Percentiles rank a stretch among this genome's conserved stretches.
Conservation (phyloP, 2,113 vertebrate genomes). For the Drymodes brunneopygia region DNA sequence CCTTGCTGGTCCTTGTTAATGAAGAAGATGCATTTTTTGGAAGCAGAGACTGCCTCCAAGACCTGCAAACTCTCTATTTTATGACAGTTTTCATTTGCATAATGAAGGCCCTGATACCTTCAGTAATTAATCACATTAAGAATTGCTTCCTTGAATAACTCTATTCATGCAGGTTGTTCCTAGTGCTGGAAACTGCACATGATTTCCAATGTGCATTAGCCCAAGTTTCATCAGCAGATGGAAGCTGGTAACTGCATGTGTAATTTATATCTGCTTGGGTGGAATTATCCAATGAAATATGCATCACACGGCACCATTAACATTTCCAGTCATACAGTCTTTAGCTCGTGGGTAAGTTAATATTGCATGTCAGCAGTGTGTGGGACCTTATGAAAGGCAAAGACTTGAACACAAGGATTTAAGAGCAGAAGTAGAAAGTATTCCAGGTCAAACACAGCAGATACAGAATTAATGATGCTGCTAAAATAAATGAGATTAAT, state of each 20-base stretch:
- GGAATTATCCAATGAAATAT: constrained; percentile 62
- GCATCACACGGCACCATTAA: constrained; percentile 6
- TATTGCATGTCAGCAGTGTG: neutral
- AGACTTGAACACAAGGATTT: neutral
- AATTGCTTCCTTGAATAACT: constrained; percentile 50
- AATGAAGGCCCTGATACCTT: constrained; percentile 54
- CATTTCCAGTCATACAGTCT: constrained; percentile 39
- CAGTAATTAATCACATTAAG: constrained; percentile 64
- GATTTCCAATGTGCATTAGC: constrained; percentile 47
- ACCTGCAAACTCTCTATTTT: constrained; percentile 35
- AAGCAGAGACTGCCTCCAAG: neutral
- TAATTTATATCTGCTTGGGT: constrained; percentile 64
- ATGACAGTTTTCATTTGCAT: constrained; percentile 57
- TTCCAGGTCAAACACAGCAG: constrained; percentile 36
- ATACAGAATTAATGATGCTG: constrained; percentile 6
- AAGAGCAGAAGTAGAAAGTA: neutral
- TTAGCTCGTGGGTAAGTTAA: constrained; percentile 9
- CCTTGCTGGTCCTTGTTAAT: neutral
- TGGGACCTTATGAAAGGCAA: neutral
- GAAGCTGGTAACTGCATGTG: constrained; percentile 56
- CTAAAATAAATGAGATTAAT: neutral
- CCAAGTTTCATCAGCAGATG: constrained; percentile 62
- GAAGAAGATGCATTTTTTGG: constrained; percentile 2
- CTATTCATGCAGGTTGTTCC: constrained; percentile 39
- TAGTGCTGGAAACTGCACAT: constrained; percentile 20